These are phyloP conservation scores for Cephus runcator DNA, from an alignment of 2,888 invertebrate species.

Conservation along the genomic window DNA sequence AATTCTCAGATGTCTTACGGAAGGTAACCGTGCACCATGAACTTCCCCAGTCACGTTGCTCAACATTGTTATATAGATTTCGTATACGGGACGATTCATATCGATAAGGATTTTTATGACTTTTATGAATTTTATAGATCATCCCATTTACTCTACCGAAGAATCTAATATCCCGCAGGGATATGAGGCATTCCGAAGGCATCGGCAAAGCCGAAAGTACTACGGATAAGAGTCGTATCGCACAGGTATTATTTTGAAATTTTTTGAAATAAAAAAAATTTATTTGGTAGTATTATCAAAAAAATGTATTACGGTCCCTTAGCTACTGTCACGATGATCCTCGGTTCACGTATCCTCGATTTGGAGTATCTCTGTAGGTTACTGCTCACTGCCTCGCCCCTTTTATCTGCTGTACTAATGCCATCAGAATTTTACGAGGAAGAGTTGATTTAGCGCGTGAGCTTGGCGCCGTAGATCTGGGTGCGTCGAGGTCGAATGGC, in stretches of 20 bases:
- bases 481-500: neutral
- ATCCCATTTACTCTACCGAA: neutral
- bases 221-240: neutral
- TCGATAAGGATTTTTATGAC: neutral
- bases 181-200: too few relatives aligned
- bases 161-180: too few relatives aligned
- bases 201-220: neutral
- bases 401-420: neutral
- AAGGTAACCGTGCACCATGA: neutral
- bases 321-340: neutral
- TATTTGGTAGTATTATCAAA: neutral
- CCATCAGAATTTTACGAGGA: neutral
- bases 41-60: constrained; percentile 18
- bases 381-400: neutral
- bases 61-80: neutral
- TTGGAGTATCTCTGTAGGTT: neutral
- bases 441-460: neutral
- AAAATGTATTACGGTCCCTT: neutral
- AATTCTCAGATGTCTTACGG: neutral
- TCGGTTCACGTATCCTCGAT: too few relatives aligned
- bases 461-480: neutral
- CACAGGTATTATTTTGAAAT: neutral
- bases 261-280: neutral
- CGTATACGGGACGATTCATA: neutral
- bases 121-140: neutral